phyloP scores from a whole-genome alignment of 2,113 vertebrate genomes.

The Nesospiza acunhae region DNA sequence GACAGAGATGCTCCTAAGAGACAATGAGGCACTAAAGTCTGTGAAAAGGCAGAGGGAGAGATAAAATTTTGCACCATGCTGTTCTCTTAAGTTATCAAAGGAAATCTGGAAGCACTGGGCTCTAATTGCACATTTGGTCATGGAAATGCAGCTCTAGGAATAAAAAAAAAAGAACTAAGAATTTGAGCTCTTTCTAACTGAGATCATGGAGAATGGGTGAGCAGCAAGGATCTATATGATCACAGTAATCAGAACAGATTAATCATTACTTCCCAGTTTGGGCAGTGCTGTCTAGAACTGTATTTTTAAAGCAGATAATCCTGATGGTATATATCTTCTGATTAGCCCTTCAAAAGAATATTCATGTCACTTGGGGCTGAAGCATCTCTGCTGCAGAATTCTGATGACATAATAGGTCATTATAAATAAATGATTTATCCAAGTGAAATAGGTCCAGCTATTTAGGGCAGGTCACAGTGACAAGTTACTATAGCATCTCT shows the following conservation, averaged over 20 bases:
- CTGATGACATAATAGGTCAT: neutral
- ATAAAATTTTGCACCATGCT: neutral
- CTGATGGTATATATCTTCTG: neutral
- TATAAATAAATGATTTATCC: constrained; percentile 9
- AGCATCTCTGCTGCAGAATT: neutral
- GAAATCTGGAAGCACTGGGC: neutral
- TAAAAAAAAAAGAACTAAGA: neutral
- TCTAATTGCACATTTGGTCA: neutral
- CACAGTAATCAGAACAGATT: neutral
- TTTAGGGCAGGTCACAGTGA: neutral
- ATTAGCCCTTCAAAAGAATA: constrained; percentile 33
- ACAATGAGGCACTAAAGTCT: neutral
- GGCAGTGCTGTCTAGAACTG: neutral
- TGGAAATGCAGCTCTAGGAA: neutral
- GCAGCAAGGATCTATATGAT: neutral
- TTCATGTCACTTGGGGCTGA: neutral
- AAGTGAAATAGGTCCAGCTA: constrained; percentile 7
- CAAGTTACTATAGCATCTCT: neutral
- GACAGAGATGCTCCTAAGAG: neutral
- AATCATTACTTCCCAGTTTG: neutral
- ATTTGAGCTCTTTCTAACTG: neutral
- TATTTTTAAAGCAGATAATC: neutral
- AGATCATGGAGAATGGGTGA: neutral
- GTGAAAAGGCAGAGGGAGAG: neutral
- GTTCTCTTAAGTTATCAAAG: neutral